A percentile compares a stretch with the other conserved stretches of the same genome.
These are phyloP conservation scores for Poecile montanus DNA, from an alignment of 2,797 vertebrate species.

Conservation along the genomic window DNA sequence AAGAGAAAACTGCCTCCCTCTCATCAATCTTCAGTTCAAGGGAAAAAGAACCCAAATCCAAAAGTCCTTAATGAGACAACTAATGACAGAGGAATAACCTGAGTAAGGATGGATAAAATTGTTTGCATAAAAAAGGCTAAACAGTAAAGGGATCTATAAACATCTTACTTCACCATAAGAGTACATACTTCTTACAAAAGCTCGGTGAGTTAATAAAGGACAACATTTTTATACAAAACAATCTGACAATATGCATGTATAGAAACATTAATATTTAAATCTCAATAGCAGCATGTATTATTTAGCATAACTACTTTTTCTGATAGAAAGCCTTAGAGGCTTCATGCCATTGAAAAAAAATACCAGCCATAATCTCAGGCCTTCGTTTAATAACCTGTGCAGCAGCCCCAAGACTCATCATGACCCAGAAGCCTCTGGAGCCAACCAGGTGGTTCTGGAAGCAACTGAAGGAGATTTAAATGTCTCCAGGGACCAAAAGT, in stretches of 20 bases:
- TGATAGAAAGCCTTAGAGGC: not conserved
- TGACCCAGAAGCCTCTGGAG: fast-evolving
- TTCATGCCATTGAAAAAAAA: not conserved
- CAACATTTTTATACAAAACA: not conserved
- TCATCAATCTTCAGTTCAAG: no score
- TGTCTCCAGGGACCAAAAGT: not conserved
- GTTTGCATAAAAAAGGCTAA: slow-evolving; percentile 3
- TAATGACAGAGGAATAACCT: not conserved
- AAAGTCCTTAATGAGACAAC: no score
- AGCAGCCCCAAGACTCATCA: fast-evolving
- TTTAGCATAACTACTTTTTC: not conserved
- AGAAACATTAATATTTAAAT: slow-evolving; percentile 52
- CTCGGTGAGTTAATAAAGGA: not conserved
- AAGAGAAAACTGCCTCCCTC: no score
- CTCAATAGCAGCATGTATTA: slow-evolving; percentile 30
- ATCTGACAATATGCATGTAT: not conserved
- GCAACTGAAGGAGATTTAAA: not conserved
- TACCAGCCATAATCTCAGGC: not conserved
- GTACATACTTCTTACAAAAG: not conserved
- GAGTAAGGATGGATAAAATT: not conserved
- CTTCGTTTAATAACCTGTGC: not conserved
- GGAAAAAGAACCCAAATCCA: no score
- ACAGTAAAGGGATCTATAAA: not conserved
- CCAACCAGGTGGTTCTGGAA: not conserved
- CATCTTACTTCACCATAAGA: not conserved